phyloP scores from a whole-genome alignment of 2,888 invertebrate genomes.

The Drosophila meridionalis region DNA sequence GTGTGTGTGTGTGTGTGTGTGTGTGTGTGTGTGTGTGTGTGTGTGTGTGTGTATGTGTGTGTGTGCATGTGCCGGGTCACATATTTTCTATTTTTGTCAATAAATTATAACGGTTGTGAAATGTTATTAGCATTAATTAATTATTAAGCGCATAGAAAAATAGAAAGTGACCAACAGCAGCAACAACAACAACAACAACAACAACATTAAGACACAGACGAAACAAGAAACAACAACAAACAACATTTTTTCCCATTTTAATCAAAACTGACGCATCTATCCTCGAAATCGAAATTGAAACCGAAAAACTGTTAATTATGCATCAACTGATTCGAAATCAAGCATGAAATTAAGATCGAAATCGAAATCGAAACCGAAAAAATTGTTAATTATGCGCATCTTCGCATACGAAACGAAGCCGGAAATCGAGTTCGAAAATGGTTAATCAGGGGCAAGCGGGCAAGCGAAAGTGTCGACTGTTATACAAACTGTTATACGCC shows the following conservation, averaged over 20 bases:
- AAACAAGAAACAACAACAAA: constrained; percentile 1
- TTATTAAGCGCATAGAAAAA: constrained; percentile 79
- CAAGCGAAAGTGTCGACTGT: constrained; percentile 60
- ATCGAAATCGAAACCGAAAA: constrained; percentile 7
- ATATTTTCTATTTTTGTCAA: constrained; percentile 77
- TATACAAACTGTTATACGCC: not conserved
- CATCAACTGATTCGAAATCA: constrained; percentile 4
- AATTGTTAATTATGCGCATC: constrained; percentile 9
- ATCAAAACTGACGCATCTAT: constrained; percentile 36
- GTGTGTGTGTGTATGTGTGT: not conserved
- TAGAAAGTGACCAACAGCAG: constrained; percentile 72
- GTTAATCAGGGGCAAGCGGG: constrained; percentile 19
- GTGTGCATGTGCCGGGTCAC: constrained; percentile 16
- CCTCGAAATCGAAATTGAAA: constrained; percentile 16
- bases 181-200: constrained; percentile 13
- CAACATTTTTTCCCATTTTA: not conserved
- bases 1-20: constrained; percentile 11
- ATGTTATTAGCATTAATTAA: constrained; percentile 83
- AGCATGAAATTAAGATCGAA: constrained; percentile 3
- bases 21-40: constrained; percentile 11
- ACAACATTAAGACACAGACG: not conserved
- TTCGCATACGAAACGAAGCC: not conserved
- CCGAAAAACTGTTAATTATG: constrained; percentile 14
- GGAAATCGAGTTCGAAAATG: constrained; percentile 5
- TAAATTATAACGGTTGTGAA: constrained; percentile 81